phyloP scores from a whole-genome alignment of 1,140 invertebrate genomes.

The Manduca sexta region DNA sequence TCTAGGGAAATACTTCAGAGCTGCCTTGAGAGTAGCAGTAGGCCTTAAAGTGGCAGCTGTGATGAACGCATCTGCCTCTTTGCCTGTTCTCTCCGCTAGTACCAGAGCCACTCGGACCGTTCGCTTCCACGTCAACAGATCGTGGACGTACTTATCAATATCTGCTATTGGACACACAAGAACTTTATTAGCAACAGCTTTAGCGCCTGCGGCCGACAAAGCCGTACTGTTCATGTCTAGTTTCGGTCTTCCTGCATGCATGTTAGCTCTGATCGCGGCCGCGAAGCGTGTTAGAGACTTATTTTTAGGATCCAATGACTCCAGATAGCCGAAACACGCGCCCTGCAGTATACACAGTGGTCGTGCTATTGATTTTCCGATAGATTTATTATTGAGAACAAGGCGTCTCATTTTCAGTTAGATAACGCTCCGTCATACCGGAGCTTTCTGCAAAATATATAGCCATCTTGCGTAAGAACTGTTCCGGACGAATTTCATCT shows the following conservation, averaged over 20 bases:
- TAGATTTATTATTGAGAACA: background rate
- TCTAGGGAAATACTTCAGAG: constrained; percentile 11
- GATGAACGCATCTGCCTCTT: constrained; percentile 16
- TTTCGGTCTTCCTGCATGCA: constrained; percentile 22
- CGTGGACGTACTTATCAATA: constrained; percentile 13
- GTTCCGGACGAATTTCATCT: background rate
- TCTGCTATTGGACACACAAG: background rate
- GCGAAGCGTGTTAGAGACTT: constrained; percentile 16
- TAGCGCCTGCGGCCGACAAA: constrained; percentile 19
- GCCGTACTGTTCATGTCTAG: constrained; percentile 23
- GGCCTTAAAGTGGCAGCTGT: constrained; percentile 16
- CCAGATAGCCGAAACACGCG: background rate
- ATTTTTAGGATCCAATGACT: background rate
- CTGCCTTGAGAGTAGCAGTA: constrained; percentile 22
- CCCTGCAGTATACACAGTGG: background rate
- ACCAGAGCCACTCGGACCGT: constrained; percentile 20
- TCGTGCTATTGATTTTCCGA: background rate
- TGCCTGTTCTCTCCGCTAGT: constrained; percentile 20
- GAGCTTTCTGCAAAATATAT: constrained; percentile 1
- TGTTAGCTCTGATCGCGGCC: constrained; percentile 30
- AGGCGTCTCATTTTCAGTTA: background rate
- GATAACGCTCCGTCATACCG: background rate
- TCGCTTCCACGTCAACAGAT: constrained; percentile 22
- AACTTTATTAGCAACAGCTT: constrained; percentile 9
- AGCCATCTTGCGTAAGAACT: constrained; percentile 1